These are phyloP conservation scores for Brachionus manjavacas DNA, from an alignment of 1,140 invertebrate species.

Conservation along the genomic window DNA sequence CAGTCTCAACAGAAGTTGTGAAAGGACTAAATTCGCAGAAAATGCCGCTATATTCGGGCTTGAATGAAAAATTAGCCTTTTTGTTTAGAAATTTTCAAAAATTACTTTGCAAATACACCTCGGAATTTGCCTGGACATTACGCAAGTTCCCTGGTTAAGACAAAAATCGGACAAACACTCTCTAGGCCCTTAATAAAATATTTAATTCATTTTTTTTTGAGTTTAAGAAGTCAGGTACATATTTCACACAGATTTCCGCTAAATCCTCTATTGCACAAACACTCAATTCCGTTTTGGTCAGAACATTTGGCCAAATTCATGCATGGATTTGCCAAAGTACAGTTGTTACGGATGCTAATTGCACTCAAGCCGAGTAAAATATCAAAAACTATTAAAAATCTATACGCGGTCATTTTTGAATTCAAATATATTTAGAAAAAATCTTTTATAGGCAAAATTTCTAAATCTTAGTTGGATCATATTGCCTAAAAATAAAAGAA, in stretches of 20 bases:
- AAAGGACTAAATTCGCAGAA: not conserved
- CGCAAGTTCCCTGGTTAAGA: not conserved
- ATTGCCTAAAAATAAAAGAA: not conserved
- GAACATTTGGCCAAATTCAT: not conserved
- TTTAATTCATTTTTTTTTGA: not conserved
- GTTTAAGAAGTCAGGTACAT: not conserved
- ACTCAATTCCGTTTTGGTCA: not conserved
- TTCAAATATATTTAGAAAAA: not conserved
- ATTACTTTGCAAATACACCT: conserved; percentile 1
- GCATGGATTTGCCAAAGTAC: not conserved
- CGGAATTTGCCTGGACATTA: not conserved
- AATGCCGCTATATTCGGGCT: not conserved
- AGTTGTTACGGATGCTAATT: not conserved
- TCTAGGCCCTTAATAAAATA: not conserved
- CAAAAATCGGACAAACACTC: not conserved
- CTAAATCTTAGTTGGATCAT: not conserved
- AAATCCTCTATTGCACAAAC: not conserved
- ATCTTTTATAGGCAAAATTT: not conserved
- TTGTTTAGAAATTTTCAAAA: not conserved
- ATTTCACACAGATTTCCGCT: conserved; percentile 31
- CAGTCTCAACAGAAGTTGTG: not conserved
- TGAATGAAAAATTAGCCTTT: not conserved
- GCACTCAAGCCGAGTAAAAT: not conserved
- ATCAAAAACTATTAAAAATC: not conserved
- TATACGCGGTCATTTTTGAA: not conserved